Evolutionary conservation across 2,113 vertebrate genomes (phyloP).

Genomic region (Furnarius figulus): DNA sequence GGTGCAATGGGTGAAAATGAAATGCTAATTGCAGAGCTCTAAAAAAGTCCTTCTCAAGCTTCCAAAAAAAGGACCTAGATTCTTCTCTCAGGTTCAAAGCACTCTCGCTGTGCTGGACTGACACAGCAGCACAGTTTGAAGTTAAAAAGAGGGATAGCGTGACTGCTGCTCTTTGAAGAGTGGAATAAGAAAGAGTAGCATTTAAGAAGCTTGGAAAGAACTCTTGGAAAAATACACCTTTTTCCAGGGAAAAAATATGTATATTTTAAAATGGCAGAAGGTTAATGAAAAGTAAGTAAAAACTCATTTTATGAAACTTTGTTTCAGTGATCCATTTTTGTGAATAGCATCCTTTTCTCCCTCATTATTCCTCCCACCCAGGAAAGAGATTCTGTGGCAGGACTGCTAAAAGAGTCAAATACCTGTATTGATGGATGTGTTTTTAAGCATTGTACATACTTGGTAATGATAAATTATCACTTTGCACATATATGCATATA

Average conservation of each 20-base stretch:
- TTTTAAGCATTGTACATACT: not conserved
- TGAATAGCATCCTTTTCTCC: constrained; percentile 33
- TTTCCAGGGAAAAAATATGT: not conserved
- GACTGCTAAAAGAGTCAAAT: not conserved
- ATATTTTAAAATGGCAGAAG: not conserved
- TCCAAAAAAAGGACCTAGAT: constrained; percentile 62
- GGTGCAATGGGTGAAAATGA: constrained; percentile 37
- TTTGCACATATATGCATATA: not conserved
- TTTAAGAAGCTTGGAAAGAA: constrained; percentile 67
- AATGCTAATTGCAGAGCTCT: constrained; percentile 67
- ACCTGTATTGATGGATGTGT: not conserved
- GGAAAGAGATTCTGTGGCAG: not conserved
- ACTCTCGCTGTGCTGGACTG: constrained; percentile 58
- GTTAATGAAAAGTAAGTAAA: constrained; percentile 22
- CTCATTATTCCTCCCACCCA: not conserved
- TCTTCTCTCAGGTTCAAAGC: constrained; percentile 75
- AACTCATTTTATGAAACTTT: constrained; percentile 48
- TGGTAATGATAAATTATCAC: not conserved
- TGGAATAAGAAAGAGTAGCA: constrained; percentile 65
- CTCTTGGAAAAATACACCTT: constrained; percentile 32
- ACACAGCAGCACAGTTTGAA: constrained; percentile 73
- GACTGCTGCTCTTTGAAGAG: constrained; percentile 74
- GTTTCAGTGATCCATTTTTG: constrained; percentile 37
- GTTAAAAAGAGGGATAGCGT: constrained; percentile 64
- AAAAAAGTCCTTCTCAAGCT: constrained; percentile 59